These are phyloP conservation scores for Toxostoma redivivum DNA, from an alignment of 2,113 vertebrate species.

Conservation along the genomic window DNA sequence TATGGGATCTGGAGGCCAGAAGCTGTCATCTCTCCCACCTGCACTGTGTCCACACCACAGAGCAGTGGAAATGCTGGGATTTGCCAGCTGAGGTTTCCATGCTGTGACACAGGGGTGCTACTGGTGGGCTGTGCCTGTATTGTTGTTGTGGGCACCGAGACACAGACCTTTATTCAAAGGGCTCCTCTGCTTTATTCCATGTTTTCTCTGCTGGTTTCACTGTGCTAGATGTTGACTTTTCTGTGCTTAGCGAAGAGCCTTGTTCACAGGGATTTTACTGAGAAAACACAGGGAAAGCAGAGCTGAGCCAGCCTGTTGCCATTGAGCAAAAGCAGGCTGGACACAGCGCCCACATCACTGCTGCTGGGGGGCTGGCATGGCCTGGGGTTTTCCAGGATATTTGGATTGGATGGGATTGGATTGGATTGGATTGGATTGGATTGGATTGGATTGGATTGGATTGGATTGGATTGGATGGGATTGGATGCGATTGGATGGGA, in stretches of 20 bases:
- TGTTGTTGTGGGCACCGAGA: fast-evolving
- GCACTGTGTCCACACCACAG: not conserved
- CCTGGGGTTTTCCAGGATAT: not conserved
- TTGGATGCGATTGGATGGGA: not conserved
- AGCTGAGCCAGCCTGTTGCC: not conserved
- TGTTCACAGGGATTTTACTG: not conserved
- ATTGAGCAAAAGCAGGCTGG: not conserved
- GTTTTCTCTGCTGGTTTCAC: not conserved
- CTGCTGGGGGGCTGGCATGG: not conserved
- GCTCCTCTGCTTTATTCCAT: not conserved
- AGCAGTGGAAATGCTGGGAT: not conserved
- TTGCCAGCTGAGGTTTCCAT: not conserved
- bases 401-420: not conserved
- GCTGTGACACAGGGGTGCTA: not conserved
- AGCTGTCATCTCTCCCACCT: not conserved
- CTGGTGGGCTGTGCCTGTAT: not conserved
- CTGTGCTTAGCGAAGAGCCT: not conserved
- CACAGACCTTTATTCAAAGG: not conserved
- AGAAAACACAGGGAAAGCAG: not conserved
- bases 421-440: not conserved
- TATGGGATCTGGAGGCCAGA: not conserved
- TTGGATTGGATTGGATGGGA: not conserved
- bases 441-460: not conserved
- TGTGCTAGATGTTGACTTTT: not conserved
- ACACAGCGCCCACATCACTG: fast-evolving